Evolutionary conservation across 2,888 invertebrate genomes (phyloP).

Genomic region (Ecdyonurus torrentis): DNA sequence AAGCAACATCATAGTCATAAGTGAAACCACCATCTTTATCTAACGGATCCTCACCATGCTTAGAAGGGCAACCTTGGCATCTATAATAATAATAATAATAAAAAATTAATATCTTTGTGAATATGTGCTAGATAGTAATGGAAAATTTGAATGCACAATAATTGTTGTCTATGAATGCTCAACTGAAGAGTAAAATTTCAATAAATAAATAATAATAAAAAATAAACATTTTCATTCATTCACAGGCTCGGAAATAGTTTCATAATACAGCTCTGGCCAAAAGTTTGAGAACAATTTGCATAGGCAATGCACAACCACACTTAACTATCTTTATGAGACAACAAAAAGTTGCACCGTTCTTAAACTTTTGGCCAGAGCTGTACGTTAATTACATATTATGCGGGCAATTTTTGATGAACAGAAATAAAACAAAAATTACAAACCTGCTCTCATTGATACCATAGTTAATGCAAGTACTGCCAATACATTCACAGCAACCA

Average conservation of each 20-base stretch:
- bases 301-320: neutral
- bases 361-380: no score
- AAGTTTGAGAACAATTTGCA: no score
- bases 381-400: neutral
- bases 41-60: neutral
- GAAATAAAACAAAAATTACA: slow-evolving; percentile 5
- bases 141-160: no score
- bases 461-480: slow-evolving; percentile 73
- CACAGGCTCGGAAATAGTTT: no score
- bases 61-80: neutral
- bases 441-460: slow-evolving; percentile 75
- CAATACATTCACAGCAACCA: slow-evolving; percentile 87
- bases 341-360: no score
- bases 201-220: no score
- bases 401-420: no score
- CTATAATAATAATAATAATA: neutral
- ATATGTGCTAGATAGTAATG: no score
- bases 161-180: neutral
- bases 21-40: neutral
- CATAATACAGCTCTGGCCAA: no score
- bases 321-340: neutral
- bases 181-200: no score
- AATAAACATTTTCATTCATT: no score
- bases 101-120: no score
- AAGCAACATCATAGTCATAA: neutral